Evolutionary conservation across 1,140 invertebrate species (phyloP).

Genomic region (Manduca sexta): DNA sequence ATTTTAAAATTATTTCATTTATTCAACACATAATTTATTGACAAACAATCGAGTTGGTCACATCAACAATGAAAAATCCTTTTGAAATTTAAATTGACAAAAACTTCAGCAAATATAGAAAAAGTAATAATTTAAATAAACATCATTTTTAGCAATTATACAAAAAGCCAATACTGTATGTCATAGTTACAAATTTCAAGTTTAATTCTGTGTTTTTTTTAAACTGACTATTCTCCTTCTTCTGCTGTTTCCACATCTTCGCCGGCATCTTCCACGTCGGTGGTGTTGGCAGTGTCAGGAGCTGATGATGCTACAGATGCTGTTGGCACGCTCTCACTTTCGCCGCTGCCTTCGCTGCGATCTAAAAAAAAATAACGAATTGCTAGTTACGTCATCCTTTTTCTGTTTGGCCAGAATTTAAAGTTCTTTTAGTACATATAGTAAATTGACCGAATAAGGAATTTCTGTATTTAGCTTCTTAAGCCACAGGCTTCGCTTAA

Average conservation of each 20-base stretch:
- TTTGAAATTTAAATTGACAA: constrained; percentile 3
- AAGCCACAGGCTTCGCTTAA: no score
- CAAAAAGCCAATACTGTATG: neutral
- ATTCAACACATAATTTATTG: neutral
- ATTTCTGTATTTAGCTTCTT: no score
- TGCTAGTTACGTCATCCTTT: neutral
- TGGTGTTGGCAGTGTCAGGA: constrained; percentile 21
- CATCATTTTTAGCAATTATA: no score
- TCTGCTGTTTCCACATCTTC: constrained; percentile 9
- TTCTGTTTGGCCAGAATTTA: no score
- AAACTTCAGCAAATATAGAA: no score
- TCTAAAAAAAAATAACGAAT: neutral
- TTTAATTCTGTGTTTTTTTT: no score
- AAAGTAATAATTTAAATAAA: no score
- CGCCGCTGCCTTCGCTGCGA: constrained; percentile 21
- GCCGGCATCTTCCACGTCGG: constrained; percentile 28
- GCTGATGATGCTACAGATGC: constrained; percentile 25
- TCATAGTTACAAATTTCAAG: no score
- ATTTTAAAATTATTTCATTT: constrained; percentile 6
- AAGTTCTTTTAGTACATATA: no score
- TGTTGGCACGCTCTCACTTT: constrained; percentile 24
- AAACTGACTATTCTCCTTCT: constrained; percentile 29
- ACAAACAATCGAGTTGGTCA: constrained; percentile 20
- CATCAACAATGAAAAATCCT: constrained; percentile 1
- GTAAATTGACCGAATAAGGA: no score